Evolutionary conservation across 2,797 vertebrate genomes (phyloP).

Genomic region (Orestias chungarensis): DNA sequence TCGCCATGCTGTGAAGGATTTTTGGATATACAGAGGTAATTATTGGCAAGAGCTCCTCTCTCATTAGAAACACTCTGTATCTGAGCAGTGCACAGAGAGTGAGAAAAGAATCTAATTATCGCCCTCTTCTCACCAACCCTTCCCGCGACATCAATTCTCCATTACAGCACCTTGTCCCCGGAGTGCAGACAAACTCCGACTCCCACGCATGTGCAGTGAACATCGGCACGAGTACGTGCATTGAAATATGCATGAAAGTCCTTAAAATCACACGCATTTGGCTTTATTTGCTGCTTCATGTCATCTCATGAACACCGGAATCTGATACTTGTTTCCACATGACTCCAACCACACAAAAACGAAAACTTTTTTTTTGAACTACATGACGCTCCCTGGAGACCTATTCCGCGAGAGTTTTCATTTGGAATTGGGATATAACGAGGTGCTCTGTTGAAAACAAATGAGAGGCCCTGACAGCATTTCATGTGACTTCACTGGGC

Average conservation of each 20-base stretch:
- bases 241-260: constrained; percentile 8
- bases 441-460: constrained; percentile 23
- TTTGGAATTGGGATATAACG: constrained; percentile 16
- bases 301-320: background rate
- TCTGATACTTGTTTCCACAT: constrained; percentile 6
- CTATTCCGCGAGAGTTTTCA: background rate
- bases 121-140: constrained; percentile 71
- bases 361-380: constrained; percentile 9
- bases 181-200: constrained; percentile 53
- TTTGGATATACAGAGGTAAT: constrained; percentile 66
- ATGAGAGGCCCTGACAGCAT: constrained; percentile 16
- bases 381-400: background rate
- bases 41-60: constrained; percentile 56
- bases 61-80: constrained; percentile 75
- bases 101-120: constrained; percentile 83
- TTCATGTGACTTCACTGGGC: constrained; percentile 24
- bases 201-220: constrained; percentile 37
- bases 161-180: constrained; percentile 75
- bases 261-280: constrained; percentile 5
- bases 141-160: constrained; percentile 81
- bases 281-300: background rate
- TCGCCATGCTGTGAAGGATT: constrained; percentile 44
- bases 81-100: constrained; percentile 70
- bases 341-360: background rate
- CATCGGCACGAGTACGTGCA: constrained; percentile 21